Evolutionary conservation across 2,888 invertebrate genomes (phyloP), one percentile per base, ranked within the genome.

Genomic region (Ctena decussata): DNA sequence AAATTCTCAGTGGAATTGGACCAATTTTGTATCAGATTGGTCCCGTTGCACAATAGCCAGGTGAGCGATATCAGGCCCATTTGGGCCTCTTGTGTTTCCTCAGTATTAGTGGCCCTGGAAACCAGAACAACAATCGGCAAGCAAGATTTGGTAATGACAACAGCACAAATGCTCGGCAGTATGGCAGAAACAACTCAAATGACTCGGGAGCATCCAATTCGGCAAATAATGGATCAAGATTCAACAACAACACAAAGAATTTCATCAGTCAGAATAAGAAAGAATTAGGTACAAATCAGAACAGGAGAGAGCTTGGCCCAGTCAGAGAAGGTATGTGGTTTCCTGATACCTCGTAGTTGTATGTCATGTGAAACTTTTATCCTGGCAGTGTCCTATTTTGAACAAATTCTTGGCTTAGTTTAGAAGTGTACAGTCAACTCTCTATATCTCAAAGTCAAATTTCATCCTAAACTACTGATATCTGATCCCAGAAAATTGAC

Each of bases 311-410:
- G 83, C 91, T 94, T 6, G 93, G 90, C 24, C 94, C 94, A 15
- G 93, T 94, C 37, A 89, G 92, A 83, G 94, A 93, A 91, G 92
- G 94, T 94, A 86, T 39, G 87, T 75, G n/a, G n/a, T n/a, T n/a
- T n/a, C n/a, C n/a, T n/a, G n/a, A n/a, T n/a, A n/a, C n/a, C n/a
- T n/a, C n/a, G n/a, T n/a, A n/a, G n/a, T n/a, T n/a, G n/a, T n/a
- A n/a, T n/a, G n/a, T n/a, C n/a, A n/a, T n/a, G n/a, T n/a, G n/a
- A n/a, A n/a, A n/a, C n/a, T n/a, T n/a, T n/a, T n/a, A n/a, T n/a
- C n/a, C n/a, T n/a, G n/a, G n/a, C n/a, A n/a, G n/a, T n/a, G n/a
- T n/a, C n/a, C n/a, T n/a, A n/a, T n/a, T n/a, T n/a, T n/a, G n/a
- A n/a, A n/a, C n/a, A n/a, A n/a, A n/a, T n/a, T n/a, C n/a, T n/a